These are phyloP conservation scores for Heteropelma amictum DNA, from an alignment of 2,888 invertebrate species.

Conservation along the genomic window DNA sequence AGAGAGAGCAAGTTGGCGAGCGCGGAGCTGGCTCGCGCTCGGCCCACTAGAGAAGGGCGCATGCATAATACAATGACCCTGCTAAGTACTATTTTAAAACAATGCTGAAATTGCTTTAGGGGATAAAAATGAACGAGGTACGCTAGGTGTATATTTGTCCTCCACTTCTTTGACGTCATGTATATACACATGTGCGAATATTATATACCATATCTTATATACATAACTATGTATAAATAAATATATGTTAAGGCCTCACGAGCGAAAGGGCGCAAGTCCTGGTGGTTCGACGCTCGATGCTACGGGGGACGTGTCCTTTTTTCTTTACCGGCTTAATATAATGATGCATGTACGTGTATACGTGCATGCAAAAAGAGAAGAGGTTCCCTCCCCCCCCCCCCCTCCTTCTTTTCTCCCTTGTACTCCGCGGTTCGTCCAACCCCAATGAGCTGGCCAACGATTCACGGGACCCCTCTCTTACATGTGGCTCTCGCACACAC, in stretches of 20 bases:
- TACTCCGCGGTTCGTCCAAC: conserved; percentile 35
- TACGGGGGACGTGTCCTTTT: not conserved
- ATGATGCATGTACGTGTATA: not conserved
- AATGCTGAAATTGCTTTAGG: conserved; percentile 79
- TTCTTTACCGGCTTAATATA: not conserved
- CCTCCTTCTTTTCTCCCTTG: conserved; percentile 58
- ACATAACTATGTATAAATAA: conserved; percentile 30
- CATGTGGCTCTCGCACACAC: conserved; percentile 39
- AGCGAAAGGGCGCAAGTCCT: not conserved
- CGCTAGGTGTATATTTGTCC: conserved; percentile 77
- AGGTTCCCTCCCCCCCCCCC: conserved; percentile 37
- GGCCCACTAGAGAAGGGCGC: conserved; percentile 74
- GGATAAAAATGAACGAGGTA: conserved; percentile 78
- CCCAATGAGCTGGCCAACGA: conserved; percentile 46
- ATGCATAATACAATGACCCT: conserved; percentile 79
- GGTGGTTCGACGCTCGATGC: not conserved
- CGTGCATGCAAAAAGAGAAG: conserved; percentile 25
- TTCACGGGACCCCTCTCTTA: conserved; percentile 56
- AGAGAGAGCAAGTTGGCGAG: conserved; percentile 25
- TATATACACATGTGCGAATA: conserved; percentile 24
- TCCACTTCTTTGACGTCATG: conserved; percentile 70
- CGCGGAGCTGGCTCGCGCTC: conserved; percentile 44
- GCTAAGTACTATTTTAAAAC: conserved; percentile 79
- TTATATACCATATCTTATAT: conserved; percentile 12
- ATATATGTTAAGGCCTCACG: not conserved